Base-by-base conservation (phyloP, 2,797 vertebrate genomes). In the Rhinogobio ventralis region DNA sequence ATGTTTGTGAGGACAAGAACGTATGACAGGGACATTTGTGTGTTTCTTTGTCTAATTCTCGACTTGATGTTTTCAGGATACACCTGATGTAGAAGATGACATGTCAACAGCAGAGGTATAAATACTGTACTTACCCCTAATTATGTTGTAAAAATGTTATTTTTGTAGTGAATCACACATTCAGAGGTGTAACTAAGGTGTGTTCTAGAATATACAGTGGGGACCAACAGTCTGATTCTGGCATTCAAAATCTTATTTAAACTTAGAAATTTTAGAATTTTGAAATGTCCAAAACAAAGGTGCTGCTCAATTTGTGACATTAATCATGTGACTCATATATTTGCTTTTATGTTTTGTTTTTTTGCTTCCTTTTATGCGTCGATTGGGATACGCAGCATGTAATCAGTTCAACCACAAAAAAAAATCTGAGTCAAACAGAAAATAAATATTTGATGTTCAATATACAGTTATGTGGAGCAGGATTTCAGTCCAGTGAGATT, bases 71-170 rank as follows among this genome's bases (percentile, higher is more conserved):
- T 91, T 90, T 85, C 87, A 96, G 94, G 95, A 96, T 49, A 90
- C 93, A 5, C 39, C 92, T 82, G 94, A 95, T 53, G 92, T 94
- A 51, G 95, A 96, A 57, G 95, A 96, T 79, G 94, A 94, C 81
- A 95, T 96, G 95, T 94, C 92, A 23, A 92, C 93, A 60, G 90
- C 93, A 85, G 95, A 96, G 88, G 95, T 96, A 89, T 64, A 23
- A 55, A 51, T 68, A 30, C 36, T 69, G 28, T 57, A 68, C 19
- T 75, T 28, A 25, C 28, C 9, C 25, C 19, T 51, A 42, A 28
- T 28, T 28, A 13, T 49, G 0, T 64, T 64, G 25, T 30, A 23
- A 42, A 42, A 42, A 33, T 30, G 49, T 3, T 67, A 33, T 30
- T n/a, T 3, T 36, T 77, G 53, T 17, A 19, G 74, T 10, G 53